phyloP scores from a whole-genome alignment of 2,797 vertebrate genomes.

The Malacoraja senta region DNA sequence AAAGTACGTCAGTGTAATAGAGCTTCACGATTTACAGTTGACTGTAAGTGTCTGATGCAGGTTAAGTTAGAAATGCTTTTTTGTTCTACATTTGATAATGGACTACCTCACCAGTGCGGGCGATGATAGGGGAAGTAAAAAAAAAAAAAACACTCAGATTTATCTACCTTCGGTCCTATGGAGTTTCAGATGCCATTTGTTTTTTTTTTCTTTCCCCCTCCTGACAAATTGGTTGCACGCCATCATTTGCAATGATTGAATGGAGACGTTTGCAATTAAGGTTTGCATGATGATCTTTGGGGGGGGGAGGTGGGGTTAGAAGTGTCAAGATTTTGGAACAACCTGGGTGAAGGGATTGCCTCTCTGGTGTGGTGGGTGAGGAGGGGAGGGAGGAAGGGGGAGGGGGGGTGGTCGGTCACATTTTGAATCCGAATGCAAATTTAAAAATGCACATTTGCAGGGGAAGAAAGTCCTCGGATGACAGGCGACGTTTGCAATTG shows the following conservation, averaged over 20 bases:
- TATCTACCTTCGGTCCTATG: conserved; percentile 12
- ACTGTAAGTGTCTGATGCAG: conserved; percentile 36
- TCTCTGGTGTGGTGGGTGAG: no score
- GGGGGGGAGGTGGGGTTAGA: not conserved
- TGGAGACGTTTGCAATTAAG: not conserved
- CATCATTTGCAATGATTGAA: not conserved
- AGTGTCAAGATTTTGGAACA: not conserved
- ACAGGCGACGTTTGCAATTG: not conserved
- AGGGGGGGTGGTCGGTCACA: no score
- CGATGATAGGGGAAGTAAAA: not conserved
- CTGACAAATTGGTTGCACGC: conserved; percentile 11
- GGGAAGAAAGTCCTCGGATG: not conserved
- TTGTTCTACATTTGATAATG: conserved; percentile 27
- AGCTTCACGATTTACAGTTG: conserved; percentile 38
- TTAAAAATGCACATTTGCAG: not conserved
- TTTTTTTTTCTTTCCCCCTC: not conserved
- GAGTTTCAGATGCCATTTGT: conserved; percentile 5
- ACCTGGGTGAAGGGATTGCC: not conserved
- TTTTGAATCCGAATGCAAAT: not conserved
- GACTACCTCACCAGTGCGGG: conserved; percentile 19
- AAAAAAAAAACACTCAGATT: not conserved
- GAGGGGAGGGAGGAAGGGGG: no score
- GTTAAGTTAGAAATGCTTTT: conserved; percentile 32
- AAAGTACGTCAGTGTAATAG: conserved; percentile 36
- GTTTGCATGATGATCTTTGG: not conserved